Conservation (phyloP, 2,888 invertebrate genomes). For the Chaetogeoica ovagalla region DNA sequence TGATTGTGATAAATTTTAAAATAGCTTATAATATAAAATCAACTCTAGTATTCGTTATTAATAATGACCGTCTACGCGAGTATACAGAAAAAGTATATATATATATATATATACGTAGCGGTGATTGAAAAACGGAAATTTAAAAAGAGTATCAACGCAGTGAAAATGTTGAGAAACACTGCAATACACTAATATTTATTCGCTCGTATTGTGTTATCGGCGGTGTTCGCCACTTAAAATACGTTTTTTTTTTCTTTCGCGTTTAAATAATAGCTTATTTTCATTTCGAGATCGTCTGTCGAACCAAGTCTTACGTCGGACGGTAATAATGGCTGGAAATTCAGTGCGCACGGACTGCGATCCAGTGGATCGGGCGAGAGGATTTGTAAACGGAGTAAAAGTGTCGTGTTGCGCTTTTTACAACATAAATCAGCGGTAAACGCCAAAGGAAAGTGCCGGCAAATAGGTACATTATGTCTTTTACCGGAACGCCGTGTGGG, state of each 20-base stretch:
- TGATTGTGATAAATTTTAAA: no score
- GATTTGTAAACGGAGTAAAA: constrained; percentile 23
- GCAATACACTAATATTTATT: no score
- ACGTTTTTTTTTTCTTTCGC: background rate
- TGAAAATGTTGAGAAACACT: no score
- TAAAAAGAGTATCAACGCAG: no score
- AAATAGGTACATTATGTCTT: background rate
- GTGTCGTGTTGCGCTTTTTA: constrained; percentile 42
- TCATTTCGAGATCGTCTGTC: background rate
- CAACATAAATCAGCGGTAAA: constrained; percentile 20
- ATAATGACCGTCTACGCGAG: no score
- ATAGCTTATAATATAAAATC: no score
- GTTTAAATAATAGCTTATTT: constrained; percentile 17
- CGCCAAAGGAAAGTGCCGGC: background rate
- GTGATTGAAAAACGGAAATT: no score
- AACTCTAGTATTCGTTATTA: no score
- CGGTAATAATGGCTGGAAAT: background rate
- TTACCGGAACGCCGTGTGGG: background rate
- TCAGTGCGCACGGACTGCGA: background rate
- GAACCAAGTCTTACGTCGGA: constrained; percentile 19
- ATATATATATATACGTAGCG: no score
- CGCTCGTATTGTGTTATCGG: no score
- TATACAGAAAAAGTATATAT: no score
- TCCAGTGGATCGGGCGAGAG: background rate
- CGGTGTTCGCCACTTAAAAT: background rate